Conservation (phyloP, 2,888 invertebrate species). For the Dicyrtoma fusca region DNA sequence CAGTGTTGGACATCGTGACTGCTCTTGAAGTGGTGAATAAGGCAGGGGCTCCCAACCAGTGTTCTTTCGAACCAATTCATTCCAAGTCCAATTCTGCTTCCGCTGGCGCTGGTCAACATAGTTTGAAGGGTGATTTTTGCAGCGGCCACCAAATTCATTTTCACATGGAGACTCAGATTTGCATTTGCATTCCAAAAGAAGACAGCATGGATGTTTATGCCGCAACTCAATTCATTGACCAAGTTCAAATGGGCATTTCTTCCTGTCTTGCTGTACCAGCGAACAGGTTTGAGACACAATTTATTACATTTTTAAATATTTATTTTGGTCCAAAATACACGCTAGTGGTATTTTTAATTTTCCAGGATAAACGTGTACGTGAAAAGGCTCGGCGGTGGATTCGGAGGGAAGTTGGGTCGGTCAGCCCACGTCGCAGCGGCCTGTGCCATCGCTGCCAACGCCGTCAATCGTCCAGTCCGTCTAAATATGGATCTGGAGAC, state of each 20-base stretch:
- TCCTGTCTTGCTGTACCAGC: conserved; percentile 64
- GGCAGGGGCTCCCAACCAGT: too few species aligned
- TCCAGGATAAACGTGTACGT: conserved; percentile 73
- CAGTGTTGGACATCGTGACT: conserved; percentile 58
- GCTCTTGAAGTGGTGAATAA: conserved; percentile 55
- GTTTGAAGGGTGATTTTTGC: conserved; percentile 63
- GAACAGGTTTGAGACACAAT: conserved; percentile 59
- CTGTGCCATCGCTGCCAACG: conserved; percentile 71
- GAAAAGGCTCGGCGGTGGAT: conserved; percentile 77
- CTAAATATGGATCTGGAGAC: conserved; percentile 72
- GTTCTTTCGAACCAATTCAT: too few species aligned
- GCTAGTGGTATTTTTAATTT: not conserved
- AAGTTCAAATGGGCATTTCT: conserved; percentile 66
- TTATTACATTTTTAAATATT: not conserved
- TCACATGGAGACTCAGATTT: conserved; percentile 74
- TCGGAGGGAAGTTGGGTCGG: conserved; percentile 74
- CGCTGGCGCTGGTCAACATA: conserved; percentile 53
- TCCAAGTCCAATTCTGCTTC: too few species aligned
- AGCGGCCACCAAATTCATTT: conserved; percentile 72
- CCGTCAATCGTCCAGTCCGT: conserved; percentile 70
- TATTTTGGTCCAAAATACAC: too few species aligned
- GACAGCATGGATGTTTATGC: conserved; percentile 67
- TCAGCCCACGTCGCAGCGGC: conserved; percentile 67
- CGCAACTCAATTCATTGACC: conserved; percentile 69
- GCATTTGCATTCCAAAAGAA: conserved; percentile 70